Conservation (phyloP, 1,140 invertebrate genomes). For the Rhagoletis zephyria region DNA sequence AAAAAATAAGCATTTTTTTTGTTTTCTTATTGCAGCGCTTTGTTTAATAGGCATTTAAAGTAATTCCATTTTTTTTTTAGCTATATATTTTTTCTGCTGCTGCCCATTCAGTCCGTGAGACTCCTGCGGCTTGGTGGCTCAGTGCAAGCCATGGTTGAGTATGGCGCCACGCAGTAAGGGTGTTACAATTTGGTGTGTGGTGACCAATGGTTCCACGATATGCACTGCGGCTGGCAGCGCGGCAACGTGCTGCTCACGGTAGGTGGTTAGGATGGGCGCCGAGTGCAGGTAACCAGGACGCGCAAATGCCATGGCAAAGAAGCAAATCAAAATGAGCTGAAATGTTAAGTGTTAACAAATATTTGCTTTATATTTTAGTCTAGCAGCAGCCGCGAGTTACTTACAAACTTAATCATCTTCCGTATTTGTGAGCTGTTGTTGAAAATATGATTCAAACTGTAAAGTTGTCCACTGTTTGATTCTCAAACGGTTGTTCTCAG, state of each 20-base stretch:
- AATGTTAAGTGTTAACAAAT: background rate
- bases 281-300: slow-evolving; percentile 53
- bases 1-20: background rate
- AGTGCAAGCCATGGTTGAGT: slow-evolving; percentile 25
- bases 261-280: slow-evolving; percentile 52
- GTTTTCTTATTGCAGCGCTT: background rate
- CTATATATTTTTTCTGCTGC: background rate
- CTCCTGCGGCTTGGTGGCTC: background rate
- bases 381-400: background rate
- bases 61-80: background rate
- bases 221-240: slow-evolving; percentile 48
- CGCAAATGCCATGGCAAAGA: slow-evolving; percentile 54
- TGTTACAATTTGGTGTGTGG: slow-evolving; percentile 51
- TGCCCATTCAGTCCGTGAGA: background rate
- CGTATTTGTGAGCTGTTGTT: background rate
- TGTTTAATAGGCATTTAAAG: background rate
- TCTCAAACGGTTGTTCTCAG: background rate
- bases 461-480: background rate
- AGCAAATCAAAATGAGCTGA: slow-evolving; percentile 52
- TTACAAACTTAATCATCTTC: slow-evolving; percentile 57
- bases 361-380: background rate
- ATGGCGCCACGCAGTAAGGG: slow-evolving; percentile 34
- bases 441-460: slow-evolving; percentile 20
- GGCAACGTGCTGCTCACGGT: slow-evolving; percentile 15
- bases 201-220: slow-evolving; percentile 50